Percentiles rank a stretch among this genome's conserved stretches.
Conservation (phyloP, 2,797 vertebrate species). For the Cyclopterus lumpus region DNA sequence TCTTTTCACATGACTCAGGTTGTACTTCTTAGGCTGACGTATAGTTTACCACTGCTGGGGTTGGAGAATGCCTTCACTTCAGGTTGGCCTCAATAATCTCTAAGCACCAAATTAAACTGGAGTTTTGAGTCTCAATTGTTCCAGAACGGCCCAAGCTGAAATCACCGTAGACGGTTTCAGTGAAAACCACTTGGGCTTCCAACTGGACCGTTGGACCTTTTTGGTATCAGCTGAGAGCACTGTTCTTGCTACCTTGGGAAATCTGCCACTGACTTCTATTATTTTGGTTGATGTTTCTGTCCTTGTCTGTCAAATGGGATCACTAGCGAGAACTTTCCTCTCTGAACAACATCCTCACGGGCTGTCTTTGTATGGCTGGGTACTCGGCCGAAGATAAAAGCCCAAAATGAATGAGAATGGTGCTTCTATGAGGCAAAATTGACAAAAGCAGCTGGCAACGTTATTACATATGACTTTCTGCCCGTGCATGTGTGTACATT, state of each 20-base stretch:
- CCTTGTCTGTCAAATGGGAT: constrained; percentile 43
- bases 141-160: constrained; percentile 35
- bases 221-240: constrained; percentile 38
- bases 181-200: constrained; percentile 51
- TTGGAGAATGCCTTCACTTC: constrained; percentile 18
- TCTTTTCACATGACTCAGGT: constrained; percentile 10
- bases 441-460: constrained; percentile 40
- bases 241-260: constrained; percentile 57
- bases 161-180: constrained; percentile 38
- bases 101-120: constrained; percentile 49
- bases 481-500: constrained; percentile 28
- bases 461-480: constrained; percentile 43
- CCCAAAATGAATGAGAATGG: constrained; percentile 31
- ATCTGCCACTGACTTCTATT: constrained; percentile 61
- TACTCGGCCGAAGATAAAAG: constrained; percentile 46
- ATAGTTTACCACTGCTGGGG: not conserved
- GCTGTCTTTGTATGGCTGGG: constrained; percentile 23
- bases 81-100: constrained; percentile 58
- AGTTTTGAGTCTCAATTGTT: constrained; percentile 35
- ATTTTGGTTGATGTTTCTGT: constrained; percentile 45
- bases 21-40: constrained; percentile 15
- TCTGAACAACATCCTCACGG: constrained; percentile 30
- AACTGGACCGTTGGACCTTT: constrained; percentile 52
- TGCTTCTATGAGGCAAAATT: constrained; percentile 28
- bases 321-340: constrained; percentile 25